Percentiles rank a stretch among this genome's conserved stretches.
These are phyloP conservation scores for Botia kubotai DNA, from an alignment of 2,797 vertebrate genomes.

Conservation along the genomic window DNA sequence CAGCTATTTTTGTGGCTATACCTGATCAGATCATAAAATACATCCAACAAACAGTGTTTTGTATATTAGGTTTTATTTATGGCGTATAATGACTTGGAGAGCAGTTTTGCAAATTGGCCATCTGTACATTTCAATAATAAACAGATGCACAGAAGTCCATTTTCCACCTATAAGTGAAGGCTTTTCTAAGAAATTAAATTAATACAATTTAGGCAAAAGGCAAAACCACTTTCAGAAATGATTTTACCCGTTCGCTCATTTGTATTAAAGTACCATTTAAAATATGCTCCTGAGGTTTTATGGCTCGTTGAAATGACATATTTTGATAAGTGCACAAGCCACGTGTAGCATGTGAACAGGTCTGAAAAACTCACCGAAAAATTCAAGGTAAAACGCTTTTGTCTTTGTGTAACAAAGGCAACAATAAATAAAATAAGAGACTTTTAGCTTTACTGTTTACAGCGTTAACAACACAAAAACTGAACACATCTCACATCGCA, in stretches of 20 bases:
- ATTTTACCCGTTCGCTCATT: slow-evolving; percentile 20
- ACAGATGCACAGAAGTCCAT: slow-evolving; percentile 11
- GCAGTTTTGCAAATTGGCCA: not conserved
- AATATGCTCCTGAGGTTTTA: slow-evolving; percentile 12
- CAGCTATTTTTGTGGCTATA: not conserved
- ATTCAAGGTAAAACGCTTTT: not conserved
- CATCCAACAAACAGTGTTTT: not conserved
- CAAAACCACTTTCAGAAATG: slow-evolving; percentile 20
- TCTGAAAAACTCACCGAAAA: not conserved
- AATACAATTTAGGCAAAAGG: slow-evolving; percentile 31
- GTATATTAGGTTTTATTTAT: slow-evolving; percentile 13
- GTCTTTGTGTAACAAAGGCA: not conserved
- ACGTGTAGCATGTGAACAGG: not conserved
- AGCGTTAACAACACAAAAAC: not conserved
- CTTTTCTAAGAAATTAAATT: slow-evolving; percentile 39
- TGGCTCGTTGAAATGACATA: not conserved
- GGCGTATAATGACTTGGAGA: not conserved
- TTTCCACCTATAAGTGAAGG: slow-evolving; percentile 33
- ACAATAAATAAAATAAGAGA: not conserved
- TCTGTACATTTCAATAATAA: slow-evolving; percentile 30
- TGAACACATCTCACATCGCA: not conserved
- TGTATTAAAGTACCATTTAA: slow-evolving; percentile 8
- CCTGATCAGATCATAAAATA: not conserved
- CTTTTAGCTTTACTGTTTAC: not conserved
- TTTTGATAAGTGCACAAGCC: not conserved